phyloP scores from a whole-genome alignment of 2,888 invertebrate species.

The Hirudinaria manillensis region DNA sequence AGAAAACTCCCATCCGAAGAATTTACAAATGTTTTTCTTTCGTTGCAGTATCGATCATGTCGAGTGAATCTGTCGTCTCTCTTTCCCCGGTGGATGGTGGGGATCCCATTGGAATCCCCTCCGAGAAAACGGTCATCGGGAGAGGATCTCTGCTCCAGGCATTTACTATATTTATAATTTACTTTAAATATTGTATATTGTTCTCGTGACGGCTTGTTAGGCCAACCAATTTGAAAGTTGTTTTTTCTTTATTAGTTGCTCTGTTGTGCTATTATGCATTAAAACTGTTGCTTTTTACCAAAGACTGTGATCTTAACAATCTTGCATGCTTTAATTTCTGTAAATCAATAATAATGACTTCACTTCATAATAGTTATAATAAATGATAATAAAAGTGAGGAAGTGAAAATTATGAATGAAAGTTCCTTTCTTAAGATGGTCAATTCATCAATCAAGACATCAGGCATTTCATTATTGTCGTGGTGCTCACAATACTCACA shows the following conservation, averaged over 20 bases:
- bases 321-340: too few species aligned
- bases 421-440: too few species aligned
- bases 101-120: conserved; percentile 36
- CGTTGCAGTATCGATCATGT: background rate
- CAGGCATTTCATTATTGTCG: too few species aligned
- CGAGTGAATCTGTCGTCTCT: conserved; percentile 31
- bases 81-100: conserved; percentile 38
- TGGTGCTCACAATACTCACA: too few species aligned
- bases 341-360: too few species aligned
- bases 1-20: too few species aligned
- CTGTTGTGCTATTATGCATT: background rate
- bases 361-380: too few species aligned
- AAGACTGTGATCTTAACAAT: too few species aligned
- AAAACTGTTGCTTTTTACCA: background rate
- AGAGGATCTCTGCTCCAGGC: conserved; percentile 51
- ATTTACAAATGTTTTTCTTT: too few species aligned
- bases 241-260: background rate
- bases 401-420: too few species aligned
- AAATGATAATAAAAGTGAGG: too few species aligned
- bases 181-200: background rate
- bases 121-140: conserved; percentile 47
- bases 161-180: conserved; percentile 20
- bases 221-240: background rate
- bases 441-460: too few species aligned
- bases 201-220: background rate